Percentiles rank a stretch among this genome's conserved stretches.
Evolutionary conservation across 2,797 vertebrate genomes (phyloP).

Genomic region (Sibirionetta formosa): DNA sequence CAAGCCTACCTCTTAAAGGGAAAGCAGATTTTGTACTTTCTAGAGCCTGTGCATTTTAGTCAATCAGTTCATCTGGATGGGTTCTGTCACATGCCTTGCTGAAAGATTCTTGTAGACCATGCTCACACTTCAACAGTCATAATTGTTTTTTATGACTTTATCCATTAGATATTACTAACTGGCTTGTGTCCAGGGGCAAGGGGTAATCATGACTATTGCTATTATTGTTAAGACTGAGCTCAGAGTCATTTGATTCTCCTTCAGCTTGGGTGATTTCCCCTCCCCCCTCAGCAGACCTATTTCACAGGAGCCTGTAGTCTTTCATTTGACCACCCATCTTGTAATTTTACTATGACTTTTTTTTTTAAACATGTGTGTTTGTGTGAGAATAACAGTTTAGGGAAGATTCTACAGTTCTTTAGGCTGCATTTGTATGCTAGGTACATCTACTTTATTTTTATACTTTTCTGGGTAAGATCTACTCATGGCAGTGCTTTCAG

Average conservation of each 20-base stretch:
- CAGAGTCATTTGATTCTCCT: neutral
- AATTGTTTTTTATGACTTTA: neutral
- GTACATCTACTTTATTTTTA: neutral
- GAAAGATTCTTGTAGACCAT: neutral
- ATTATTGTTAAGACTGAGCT: neutral
- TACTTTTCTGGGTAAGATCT: neutral
- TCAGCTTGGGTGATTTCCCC: neutral
- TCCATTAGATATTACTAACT: neutral
- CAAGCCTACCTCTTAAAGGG: neutral
- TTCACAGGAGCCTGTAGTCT: neutral
- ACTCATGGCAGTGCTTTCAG: neutral
- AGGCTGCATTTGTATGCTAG: neutral
- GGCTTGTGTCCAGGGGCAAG: neutral
- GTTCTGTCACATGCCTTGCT: neutral
- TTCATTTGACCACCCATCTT: neutral
- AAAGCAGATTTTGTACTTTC: neutral
- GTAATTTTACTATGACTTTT: neutral
- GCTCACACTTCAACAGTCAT: neutral
- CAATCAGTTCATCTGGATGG: rapidly evolving
- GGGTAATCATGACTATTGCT: neutral
- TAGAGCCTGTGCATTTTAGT: neutral
- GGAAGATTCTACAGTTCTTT: neutral
- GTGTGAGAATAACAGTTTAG: neutral
- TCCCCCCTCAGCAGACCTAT: neutral
- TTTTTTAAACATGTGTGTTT: neutral